These are phyloP conservation scores for Hydropsyche tenuis DNA, from an alignment of 1,140 invertebrate genomes.

Conservation along the genomic window DNA sequence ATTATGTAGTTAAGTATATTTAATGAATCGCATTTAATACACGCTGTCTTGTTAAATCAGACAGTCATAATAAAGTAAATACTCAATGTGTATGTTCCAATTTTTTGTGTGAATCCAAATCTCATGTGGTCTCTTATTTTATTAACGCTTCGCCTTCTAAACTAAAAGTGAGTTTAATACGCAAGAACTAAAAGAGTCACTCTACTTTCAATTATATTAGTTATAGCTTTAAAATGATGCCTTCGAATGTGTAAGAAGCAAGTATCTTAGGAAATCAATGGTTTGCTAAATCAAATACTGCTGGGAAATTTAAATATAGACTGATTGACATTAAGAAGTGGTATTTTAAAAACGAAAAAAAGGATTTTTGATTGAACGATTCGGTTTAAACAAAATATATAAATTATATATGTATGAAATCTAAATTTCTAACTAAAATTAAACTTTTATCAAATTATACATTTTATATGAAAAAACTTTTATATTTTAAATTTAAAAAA, in stretches of 20 bases:
- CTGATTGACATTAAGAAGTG: slow-evolving; percentile 49
- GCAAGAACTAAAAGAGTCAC: slow-evolving; percentile 16
- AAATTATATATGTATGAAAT: neutral
- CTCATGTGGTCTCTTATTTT: slow-evolving; percentile 18
- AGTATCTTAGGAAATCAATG: slow-evolving; percentile 21
- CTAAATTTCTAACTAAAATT: neutral
- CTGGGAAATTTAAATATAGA: slow-evolving; percentile 40
- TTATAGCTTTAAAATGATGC: slow-evolving; percentile 50
- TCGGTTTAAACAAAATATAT: neutral
- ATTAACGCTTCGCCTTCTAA: neutral
- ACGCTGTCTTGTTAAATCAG: slow-evolving; percentile 2
- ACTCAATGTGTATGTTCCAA: neutral
- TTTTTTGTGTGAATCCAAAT: slow-evolving; percentile 6
- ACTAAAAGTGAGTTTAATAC: too few relatives aligned
- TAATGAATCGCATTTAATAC: slow-evolving; percentile 34
- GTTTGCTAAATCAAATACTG: slow-evolving; percentile 25
- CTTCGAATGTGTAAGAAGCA: slow-evolving; percentile 43
- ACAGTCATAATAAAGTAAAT: slow-evolving; percentile 9
- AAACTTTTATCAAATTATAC: slow-evolving; percentile 25
- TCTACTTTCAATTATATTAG: slow-evolving; percentile 46
- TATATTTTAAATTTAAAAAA: slow-evolving; percentile 26
- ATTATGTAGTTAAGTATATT: slow-evolving; percentile 31
- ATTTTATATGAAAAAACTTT: slow-evolving; percentile 16
- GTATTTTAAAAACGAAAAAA: slow-evolving; percentile 36
- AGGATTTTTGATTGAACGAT: slow-evolving; percentile 5